Conservation (phyloP, 2,113 vertebrate species). For the Cercocebus atys region DNA sequence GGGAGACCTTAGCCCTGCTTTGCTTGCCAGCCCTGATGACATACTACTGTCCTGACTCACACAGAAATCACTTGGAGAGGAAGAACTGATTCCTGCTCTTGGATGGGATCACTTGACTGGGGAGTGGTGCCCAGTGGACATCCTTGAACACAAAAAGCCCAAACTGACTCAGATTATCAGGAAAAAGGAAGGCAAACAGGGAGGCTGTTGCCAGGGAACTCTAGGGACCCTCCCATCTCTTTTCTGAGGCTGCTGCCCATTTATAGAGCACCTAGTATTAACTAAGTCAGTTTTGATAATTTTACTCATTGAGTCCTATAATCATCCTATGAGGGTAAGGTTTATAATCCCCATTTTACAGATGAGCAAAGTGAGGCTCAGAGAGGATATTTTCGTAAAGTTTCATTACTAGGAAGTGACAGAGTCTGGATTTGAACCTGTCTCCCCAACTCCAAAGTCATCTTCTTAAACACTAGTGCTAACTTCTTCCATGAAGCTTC, state of each 20-base stretch:
- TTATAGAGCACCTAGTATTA: neutral
- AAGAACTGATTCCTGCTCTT: constrained; percentile 47
- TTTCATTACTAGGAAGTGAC: neutral
- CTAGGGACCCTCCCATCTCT: neutral
- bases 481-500: neutral
- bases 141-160: constrained; percentile 6
- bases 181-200: neutral
- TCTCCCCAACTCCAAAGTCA: neutral
- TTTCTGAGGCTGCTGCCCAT: neutral
- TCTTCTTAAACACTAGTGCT: neutral
- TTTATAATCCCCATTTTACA: neutral
- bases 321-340: neutral
- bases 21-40: neutral
- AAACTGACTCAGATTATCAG: constrained; percentile 29
- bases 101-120: neutral
- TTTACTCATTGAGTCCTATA: neutral
- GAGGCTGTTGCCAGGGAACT: neutral
- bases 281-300: neutral
- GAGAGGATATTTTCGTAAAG: neutral
- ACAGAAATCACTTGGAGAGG: constrained; percentile 26
- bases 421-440: neutral
- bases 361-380: neutral
- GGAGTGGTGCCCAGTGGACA: neutral
- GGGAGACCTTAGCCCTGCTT: neutral
- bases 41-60: constrained; percentile 48